These are phyloP conservation scores for Panopea generosa DNA, from an alignment of 2,888 invertebrate genomes.

Conservation along the genomic window DNA sequence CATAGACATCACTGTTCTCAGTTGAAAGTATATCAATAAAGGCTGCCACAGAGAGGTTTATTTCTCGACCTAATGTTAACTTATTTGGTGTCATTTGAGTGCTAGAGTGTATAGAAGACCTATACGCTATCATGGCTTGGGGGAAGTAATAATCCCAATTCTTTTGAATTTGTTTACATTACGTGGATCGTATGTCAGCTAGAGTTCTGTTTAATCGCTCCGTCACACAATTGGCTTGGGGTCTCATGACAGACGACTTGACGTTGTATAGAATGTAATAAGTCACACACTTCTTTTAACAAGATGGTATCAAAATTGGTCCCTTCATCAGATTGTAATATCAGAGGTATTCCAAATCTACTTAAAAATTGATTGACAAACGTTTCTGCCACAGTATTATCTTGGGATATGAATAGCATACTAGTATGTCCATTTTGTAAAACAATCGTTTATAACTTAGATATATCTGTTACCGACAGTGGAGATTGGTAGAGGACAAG, in stretches of 20 bases:
- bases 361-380: slow-evolving; percentile 25
- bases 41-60: slow-evolving; percentile 50
- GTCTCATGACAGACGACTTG: slow-evolving; percentile 26
- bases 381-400: slow-evolving; percentile 45
- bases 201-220: slow-evolving; percentile 72
- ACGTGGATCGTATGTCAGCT: slow-evolving; percentile 60
- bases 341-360: slow-evolving; percentile 39
- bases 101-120: slow-evolving; percentile 54
- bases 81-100: slow-evolving; percentile 60
- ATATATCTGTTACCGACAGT: slow-evolving; percentile 50
- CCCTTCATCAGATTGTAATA: slow-evolving; percentile 32
- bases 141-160: too few relatives aligned
- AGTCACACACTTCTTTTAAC: slow-evolving; percentile 38
- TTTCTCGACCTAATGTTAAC: slow-evolving; percentile 36
- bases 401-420: slow-evolving; percentile 46
- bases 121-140: slow-evolving; percentile 66
- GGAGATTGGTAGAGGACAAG: slow-evolving; percentile 49
- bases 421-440: slow-evolving; percentile 52
- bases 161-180: slow-evolving; percentile 58
- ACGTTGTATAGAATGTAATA: slow-evolving; percentile 42
- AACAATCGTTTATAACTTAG: slow-evolving; percentile 44
- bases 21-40: slow-evolving; percentile 10
- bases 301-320: slow-evolving; percentile 30
- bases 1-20: not conserved
- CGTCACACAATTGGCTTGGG: slow-evolving; percentile 63